Percentiles rank a stretch among this genome's conserved stretches.
These are phyloP conservation scores for Diorhabda carinulata DNA, from an alignment of 1,140 invertebrate species.

Conservation along the genomic window DNA sequence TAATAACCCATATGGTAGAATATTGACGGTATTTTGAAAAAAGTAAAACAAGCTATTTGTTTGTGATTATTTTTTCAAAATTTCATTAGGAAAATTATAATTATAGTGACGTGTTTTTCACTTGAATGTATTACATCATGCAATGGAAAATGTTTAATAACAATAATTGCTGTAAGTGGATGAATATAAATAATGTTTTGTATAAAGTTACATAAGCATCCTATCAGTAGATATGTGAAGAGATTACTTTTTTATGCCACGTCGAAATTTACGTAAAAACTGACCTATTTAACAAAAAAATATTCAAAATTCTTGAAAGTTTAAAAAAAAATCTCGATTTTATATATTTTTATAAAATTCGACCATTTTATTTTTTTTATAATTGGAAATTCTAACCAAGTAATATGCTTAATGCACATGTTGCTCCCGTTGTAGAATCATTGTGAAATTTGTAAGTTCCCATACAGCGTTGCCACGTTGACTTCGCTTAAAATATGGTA, in stretches of 20 bases:
- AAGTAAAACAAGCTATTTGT: neutral
- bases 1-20: conserved; percentile 37
- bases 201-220: conserved; percentile 16
- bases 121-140: conserved; percentile 20
- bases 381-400: neutral
- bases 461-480: neutral
- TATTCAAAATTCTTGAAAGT: no score
- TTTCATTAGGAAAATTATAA: neutral
- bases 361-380: neutral
- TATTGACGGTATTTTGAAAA: neutral
- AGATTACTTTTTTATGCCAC: conserved; percentile 29
- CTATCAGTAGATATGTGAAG: conserved; percentile 1
- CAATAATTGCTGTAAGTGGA: conserved; percentile 15
- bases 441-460: conserved; percentile 1
- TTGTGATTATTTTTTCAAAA: neutral
- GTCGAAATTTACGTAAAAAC: conserved; percentile 4
- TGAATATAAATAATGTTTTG: conserved; percentile 5
- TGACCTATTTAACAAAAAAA: no score
- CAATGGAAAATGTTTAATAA: conserved; percentile 17
- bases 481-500: neutral
- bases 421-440: neutral
- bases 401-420: neutral
- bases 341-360: no score
- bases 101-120: conserved; percentile 7
- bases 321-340: no score